Evolutionary conservation across 2,888 invertebrate genomes (phyloP).

Genomic region (Trachelus troglodyta): DNA sequence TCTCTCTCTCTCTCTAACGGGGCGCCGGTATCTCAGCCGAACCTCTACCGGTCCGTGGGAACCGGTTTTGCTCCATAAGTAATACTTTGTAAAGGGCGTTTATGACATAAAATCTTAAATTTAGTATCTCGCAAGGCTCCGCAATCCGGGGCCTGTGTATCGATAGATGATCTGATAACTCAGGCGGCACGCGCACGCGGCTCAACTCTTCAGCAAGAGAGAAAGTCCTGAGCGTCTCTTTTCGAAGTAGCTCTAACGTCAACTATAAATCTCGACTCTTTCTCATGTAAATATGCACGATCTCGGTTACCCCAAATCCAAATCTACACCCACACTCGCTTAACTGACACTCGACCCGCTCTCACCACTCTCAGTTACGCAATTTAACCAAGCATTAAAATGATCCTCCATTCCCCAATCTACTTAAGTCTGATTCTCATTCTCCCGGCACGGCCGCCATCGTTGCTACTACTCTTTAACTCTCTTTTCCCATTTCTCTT

Average conservation of each 20-base stretch:
- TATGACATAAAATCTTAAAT: neutral
- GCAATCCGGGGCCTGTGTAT: too few species aligned
- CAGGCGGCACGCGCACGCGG: too few species aligned
- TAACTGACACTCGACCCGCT: conserved; percentile 7
- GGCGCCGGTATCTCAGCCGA: too few species aligned
- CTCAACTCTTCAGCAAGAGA: too few species aligned
- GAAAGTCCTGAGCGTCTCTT: neutral
- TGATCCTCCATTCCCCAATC: conserved; percentile 54
- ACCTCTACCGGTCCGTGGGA: too few species aligned
- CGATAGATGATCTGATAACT: too few species aligned
- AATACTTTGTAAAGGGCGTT: conserved; percentile 21
- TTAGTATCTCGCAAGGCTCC: too few species aligned
- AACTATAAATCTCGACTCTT: conserved; percentile 51
- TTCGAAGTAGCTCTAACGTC: conserved; percentile 34
- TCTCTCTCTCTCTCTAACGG: too few species aligned
- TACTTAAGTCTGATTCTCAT: conserved; percentile 41
- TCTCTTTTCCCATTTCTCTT: conserved; percentile 8
- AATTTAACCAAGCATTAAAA: conserved; percentile 58
- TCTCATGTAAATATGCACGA: conserved; percentile 52
- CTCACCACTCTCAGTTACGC: conserved; percentile 51
- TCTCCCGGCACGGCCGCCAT: conserved; percentile 21
- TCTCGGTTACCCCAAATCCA: conserved; percentile 14
- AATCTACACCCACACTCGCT: neutral
- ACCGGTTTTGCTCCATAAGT: conserved; percentile 8
- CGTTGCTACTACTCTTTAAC: conserved; percentile 20